Base-by-base conservation (phyloP, 2,797 vertebrate genomes). In the Crypturellus tataupa region DNA sequence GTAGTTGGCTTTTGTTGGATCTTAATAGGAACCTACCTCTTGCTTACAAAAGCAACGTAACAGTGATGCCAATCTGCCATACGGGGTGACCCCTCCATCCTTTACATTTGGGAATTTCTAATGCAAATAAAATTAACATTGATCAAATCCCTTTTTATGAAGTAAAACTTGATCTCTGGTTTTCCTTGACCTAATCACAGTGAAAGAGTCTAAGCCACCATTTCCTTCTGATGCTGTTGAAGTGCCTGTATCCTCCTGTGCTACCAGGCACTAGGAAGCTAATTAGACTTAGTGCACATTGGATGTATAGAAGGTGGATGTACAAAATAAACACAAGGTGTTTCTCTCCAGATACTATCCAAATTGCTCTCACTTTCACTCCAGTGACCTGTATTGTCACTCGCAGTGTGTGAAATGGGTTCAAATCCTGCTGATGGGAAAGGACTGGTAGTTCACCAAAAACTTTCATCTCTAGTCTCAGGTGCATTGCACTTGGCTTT, bases 281-380 rank as follows among this genome's bases (percentile, higher is more conserved):
- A n/a, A 17, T 27, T 18, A n/a, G 49, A 86, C 53, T 49, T 13
- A 27, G 23, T 1, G 51, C 1, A 0, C 3, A 1, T 35, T 29
- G 20, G 44, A 27, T 72, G 44, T 75, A 37, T 4, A 0, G 4
- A 1, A 39, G 40, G 67, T 44, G 63, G 44, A 21, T 10, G 7
- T 60, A 44, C 8, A 15, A 27, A 58, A 44, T 40, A 56, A 76
- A 37, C 49, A 60, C 29, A 31, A 33, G 16, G 37, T 13, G 25
- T 79, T 90, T 84, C 64, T 71, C 64, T 53, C 64, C 44, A 56
- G 75, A 23, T 56, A 75, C 6, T 11, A n/a, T 16, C 51, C 8
- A 35, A 70, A 55, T 65, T 55, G 23, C 18, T 76, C 80, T 35
- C 44, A 64, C 15, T 72, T 80, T 89, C 51, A 51, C 25, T 49